phyloP scores from a whole-genome alignment of 2,888 invertebrate species.

The Leucophenga montana region DNA sequence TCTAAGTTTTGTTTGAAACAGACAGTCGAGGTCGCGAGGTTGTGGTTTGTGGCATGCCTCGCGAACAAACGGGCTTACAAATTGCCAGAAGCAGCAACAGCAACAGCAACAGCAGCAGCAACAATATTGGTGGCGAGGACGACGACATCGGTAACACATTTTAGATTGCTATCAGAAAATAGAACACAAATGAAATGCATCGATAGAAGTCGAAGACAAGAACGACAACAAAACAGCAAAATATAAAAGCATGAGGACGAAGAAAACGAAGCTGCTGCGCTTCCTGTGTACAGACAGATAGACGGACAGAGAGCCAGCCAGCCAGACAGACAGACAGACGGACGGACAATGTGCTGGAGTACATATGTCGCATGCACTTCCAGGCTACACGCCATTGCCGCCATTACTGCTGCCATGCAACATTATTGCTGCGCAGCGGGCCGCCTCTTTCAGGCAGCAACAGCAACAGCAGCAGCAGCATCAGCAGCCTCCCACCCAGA shows the following conservation, averaged over 20 bases:
- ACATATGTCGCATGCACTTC: constrained; percentile 62
- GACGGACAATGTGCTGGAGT: constrained; percentile 63
- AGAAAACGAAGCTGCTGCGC: not conserved
- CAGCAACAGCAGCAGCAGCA: too few relatives aligned
- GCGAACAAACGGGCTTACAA: constrained; percentile 41
- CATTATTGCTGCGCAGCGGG: not conserved
- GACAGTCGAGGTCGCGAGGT: too few relatives aligned
- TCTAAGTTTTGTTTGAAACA: too few relatives aligned
- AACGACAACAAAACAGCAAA: constrained; percentile 32
- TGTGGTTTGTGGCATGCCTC: too few relatives aligned
- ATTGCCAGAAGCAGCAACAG: constrained; percentile 37
- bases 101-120: constrained; percentile 19
- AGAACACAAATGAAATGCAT: constrained; percentile 70
- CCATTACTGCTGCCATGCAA: not conserved
- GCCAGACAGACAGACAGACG: constrained; percentile 28
- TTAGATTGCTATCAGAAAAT: constrained; percentile 71
- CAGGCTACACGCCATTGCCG: constrained; percentile 28
- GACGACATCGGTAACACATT: constrained; percentile 36
- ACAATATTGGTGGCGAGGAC: constrained; percentile 11
- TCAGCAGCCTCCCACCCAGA: constrained; percentile 5
- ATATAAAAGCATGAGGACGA: not conserved
- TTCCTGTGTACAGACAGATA: constrained; percentile 30
- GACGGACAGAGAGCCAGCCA: constrained; percentile 19
- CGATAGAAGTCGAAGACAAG: constrained; percentile 66
- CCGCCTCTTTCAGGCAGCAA: constrained; percentile 31